Evolutionary conservation across 2,113 vertebrate species (phyloP), one percentile per base, ranked within the genome.

Genomic region (Zingel zingel): DNA sequence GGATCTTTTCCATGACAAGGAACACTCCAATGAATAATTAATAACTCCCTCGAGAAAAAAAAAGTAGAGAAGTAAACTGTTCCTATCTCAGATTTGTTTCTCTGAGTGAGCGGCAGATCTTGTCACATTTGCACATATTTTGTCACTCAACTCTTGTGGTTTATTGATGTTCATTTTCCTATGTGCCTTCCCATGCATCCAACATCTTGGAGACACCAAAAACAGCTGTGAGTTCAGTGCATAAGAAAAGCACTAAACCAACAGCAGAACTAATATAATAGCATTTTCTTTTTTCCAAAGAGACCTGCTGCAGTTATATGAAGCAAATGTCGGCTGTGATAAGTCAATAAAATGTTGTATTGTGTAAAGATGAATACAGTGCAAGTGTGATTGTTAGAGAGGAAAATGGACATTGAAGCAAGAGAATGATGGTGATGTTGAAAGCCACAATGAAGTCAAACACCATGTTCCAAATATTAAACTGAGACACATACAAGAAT

Each of bases 21-120:
- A 80, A 84, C 63, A 79, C 74, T 87, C 45, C 6, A 4, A 63
- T 91, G 78, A 94, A 94, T 94, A 93, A 91, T 91, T 81, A 84
- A 91, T 91, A 74, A 79, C 75, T 84, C 79, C 77, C 45, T 27
- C 77, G 63, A 85, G 85, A 61, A 74, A 59, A 77, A 77, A 84
- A 82, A 83, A 81, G 80, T 47, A 56, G 54, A 79, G 63, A 75
- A 77, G 83, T 80, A 58, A 78, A 78, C 65, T 66, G 66, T 67
- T 86, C 71, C 45, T 39, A 69, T 43, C 56, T 83, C 47, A 53
- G 82, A 74, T 73, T 82, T 86, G 84, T 82, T 80, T 84, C 63
- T 81, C 80, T 82, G 80, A 82, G 71, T 50, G 12, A 64, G 70
- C 53, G 62, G 47, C 77, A 74, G 74, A 79, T 67, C 77, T 51